phyloP scores from a whole-genome alignment of 2,113 vertebrate species.

The Anoplopoma fimbria region DNA sequence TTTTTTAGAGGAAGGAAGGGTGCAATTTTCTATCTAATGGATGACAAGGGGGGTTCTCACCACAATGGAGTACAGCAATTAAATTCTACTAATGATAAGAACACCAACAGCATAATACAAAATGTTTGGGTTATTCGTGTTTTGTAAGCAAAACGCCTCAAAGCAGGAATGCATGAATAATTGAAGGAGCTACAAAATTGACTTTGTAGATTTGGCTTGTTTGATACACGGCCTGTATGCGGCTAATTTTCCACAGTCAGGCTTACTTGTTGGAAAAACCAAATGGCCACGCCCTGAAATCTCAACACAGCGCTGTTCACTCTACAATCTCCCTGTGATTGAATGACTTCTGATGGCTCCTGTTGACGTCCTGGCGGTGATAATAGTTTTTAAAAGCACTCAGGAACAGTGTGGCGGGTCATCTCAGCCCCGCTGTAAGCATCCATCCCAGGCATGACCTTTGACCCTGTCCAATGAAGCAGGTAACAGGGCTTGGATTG shows the following conservation, averaged over 20 bases:
- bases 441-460: conserved; percentile 58
- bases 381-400: conserved; percentile 78
- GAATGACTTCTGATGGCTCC: conserved; percentile 47
- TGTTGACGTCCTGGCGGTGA: conserved; percentile 54
- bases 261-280: conserved; percentile 10
- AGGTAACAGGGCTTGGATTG: conserved; percentile 80
- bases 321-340: conserved; percentile 33
- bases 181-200: conserved; percentile 48
- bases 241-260: conserved; percentile 39
- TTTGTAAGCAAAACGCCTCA: conserved; percentile 59
- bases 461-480: conserved; percentile 78
- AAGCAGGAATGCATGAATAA: conserved; percentile 63
- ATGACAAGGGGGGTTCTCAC: conserved; percentile 28
- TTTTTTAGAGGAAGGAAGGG: conserved; percentile 45
- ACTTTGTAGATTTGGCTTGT: conserved; percentile 34
- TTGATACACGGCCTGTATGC: conserved; percentile 38
- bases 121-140: conserved; percentile 40
- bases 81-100: conserved; percentile 47
- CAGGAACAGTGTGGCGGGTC: conserved; percentile 28
- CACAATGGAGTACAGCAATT: conserved; percentile 37
- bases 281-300: conserved; percentile 48
- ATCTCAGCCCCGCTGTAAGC: conserved; percentile 56
- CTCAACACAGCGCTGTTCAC: background rate
- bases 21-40: conserved; percentile 59
- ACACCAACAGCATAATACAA: conserved; percentile 25